Evolutionary conservation across 2,888 invertebrate species (phyloP), one percentile per base, ranked within the genome.

Genomic region (Nineta flava): DNA sequence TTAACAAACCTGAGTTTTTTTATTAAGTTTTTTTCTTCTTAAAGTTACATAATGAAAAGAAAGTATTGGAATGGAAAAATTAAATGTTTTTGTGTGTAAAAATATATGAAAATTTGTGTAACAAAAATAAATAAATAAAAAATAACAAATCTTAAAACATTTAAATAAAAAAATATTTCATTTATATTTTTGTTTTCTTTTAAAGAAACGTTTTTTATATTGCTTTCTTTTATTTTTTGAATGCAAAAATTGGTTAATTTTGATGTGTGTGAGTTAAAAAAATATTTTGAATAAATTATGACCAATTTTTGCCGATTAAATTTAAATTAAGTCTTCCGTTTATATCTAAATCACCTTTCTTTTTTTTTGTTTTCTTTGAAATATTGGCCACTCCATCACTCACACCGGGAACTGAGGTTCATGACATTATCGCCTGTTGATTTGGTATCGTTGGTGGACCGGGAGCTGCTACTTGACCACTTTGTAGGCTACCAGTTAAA

Each of bases 381-480:
- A n/a, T 17, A 42, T 42, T 42, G 2, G 16, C 26, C 26, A 26
- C 26, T 26, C 26, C 26, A 26, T 26, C 26, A 26, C 26, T 26
- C 26, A 26, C 26, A 26, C 26, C 26, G 26, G 26, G 26, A 6
- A 26, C 7, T 26, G 7, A 26, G 26, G 42, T 72, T 58, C 71
- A 71, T 2, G 73, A 62, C 21, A 73, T 72, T 53, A 75, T 72
- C 32, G 74, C 58, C 44, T 73, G 67, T 65, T 74, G 54, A 65
- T 61, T 61, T 47, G 57, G 57, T 7, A 53, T 51, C 34, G 63
- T 60, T 57, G 51, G 63, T 57, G 57, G 65, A 38, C 63, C 60
- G 4, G 69, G 65, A 34, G 65, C 65, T 6, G 67, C 64, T 56
- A 67, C 70, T 52, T 62, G 62, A 44, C 62, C 55, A 50, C 58